These are phyloP conservation scores for Eilema sororculum DNA, from an alignment of 2,888 invertebrate genomes.

Conservation along the genomic window DNA sequence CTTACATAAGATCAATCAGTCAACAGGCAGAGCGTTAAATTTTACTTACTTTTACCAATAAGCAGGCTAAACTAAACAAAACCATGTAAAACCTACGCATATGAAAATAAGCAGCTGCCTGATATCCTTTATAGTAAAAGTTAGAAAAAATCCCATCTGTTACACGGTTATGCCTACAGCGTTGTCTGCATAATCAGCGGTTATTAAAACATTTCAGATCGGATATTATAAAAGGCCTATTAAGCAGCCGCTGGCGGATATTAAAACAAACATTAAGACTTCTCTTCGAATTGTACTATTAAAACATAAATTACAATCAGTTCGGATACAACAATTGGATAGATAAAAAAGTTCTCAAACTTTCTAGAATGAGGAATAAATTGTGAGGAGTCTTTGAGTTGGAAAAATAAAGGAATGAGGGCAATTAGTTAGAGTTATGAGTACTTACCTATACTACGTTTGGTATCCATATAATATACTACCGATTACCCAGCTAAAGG, in stretches of 20 bases:
- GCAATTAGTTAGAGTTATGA: neutral
- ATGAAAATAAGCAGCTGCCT: neutral
- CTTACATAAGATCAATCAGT: too few relatives aligned
- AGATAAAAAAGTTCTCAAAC: neutral
- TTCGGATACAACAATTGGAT: too few relatives aligned
- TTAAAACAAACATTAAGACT: neutral
- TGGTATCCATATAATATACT: too few relatives aligned
- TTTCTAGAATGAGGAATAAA: neutral
- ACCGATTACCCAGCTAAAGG: too few relatives aligned
- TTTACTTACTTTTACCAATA: too few relatives aligned
- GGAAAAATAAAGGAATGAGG: neutral
- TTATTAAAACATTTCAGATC: neutral
- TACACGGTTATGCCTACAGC: neutral
- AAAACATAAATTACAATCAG: neutral
- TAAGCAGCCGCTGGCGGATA: neutral
- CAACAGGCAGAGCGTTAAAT: too few relatives aligned
- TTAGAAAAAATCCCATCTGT: neutral
- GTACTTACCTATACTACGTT: neutral
- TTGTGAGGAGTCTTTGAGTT: neutral
- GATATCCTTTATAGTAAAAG: neutral
- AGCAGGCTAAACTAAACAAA: too few relatives aligned
- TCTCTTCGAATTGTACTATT: neutral
- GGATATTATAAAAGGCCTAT: conserved; percentile 2
- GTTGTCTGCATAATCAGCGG: neutral
- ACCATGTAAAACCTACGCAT: too few relatives aligned